Evolutionary conservation across 2,888 invertebrate species (phyloP).

Genomic region (Rosalia funebris): DNA sequence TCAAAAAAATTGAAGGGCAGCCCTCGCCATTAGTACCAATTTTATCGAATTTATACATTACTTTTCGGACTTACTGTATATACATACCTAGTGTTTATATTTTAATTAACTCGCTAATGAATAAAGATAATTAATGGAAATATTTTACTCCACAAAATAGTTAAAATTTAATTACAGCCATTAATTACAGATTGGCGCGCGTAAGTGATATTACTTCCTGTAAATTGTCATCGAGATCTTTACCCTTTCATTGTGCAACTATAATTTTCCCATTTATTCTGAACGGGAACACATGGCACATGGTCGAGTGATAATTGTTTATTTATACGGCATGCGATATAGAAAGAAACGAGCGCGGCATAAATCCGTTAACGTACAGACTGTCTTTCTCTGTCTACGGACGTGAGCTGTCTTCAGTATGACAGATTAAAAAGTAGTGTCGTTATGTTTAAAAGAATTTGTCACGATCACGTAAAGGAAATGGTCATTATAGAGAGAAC

Average conservation of each 20-base stretch:
- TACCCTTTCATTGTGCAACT: conserved; percentile 1
- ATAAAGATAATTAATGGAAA: no score
- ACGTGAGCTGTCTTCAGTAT: conserved; percentile 29
- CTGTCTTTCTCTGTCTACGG: conserved; percentile 18
- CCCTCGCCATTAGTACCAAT: no score
- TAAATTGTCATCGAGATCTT: background rate
- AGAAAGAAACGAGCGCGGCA: conserved; percentile 7
- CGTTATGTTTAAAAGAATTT: conserved; percentile 28
- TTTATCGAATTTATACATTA: no score
- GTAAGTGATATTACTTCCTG: background rate
- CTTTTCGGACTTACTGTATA: no score
- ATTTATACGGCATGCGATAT: conserved; percentile 6
- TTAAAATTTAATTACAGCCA: background rate
- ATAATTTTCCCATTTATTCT: conserved; percentile 29
- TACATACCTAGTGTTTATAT: no score
- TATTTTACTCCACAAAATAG: background rate
- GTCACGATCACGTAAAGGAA: conserved; percentile 36
- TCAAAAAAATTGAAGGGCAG: no score
- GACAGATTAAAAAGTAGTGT: conserved; percentile 29
- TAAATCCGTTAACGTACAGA: conserved; percentile 22
- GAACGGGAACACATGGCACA: conserved; percentile 15
- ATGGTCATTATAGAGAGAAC: conserved; percentile 16
- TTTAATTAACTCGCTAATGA: no score
- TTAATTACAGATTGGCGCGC: background rate
- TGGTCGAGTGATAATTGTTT: conserved; percentile 1